Evolutionary conservation across 2,797 vertebrate species (phyloP), one percentile per base, ranked within the genome.

Genomic region (Acanthurus leucopareius): DNA sequence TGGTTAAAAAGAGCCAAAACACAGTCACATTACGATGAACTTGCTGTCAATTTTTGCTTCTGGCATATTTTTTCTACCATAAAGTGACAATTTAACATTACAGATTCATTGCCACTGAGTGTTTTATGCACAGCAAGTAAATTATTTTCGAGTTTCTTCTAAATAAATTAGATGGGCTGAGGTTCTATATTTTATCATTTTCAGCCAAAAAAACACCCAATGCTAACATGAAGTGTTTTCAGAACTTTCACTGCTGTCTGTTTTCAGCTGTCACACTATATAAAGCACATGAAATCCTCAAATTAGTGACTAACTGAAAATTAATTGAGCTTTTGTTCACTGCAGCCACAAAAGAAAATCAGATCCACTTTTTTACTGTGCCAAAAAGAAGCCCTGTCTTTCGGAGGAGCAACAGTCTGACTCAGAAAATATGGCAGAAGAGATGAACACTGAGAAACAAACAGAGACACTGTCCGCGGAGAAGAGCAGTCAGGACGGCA

Each of bases 281-380:
- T 47, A 1, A 48, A 45, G 7, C 16, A 10, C 53, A 13, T 25
- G 9, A 15, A 35, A 20, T 35, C n/a, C 10, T 64, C 4, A 35
- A 35, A 1, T 60, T 35, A 35, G 32, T 35, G 45, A 66, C 45
- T n/a, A 7, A 77, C 69, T 60, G 4, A 77, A 35, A 35, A 35
- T 35, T 35, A 35, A 35, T 7, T 10, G 15, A 14, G 0, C 25
- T 52, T 85, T 59, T 76, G 5, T 77, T 53, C 73, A 78, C 13
- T 64, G 10, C 40, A 94, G 91, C 67, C 66, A 35, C 65, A 94
- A 90, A 80, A 89, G 89, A 77, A 93, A 90, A 83, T 57, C 82
- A 16, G 63, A 57, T 53, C 73, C 73, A 47, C 60, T 75, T 16
- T 15, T 79, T 20, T 49, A 45, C 54, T 14, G 44, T 59, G 68